A percentile compares a stretch with the other conserved stretches of the same genome.
phyloP scores from a whole-genome alignment of 2,113 vertebrate species.

The Engraulis encrasicolus region DNA sequence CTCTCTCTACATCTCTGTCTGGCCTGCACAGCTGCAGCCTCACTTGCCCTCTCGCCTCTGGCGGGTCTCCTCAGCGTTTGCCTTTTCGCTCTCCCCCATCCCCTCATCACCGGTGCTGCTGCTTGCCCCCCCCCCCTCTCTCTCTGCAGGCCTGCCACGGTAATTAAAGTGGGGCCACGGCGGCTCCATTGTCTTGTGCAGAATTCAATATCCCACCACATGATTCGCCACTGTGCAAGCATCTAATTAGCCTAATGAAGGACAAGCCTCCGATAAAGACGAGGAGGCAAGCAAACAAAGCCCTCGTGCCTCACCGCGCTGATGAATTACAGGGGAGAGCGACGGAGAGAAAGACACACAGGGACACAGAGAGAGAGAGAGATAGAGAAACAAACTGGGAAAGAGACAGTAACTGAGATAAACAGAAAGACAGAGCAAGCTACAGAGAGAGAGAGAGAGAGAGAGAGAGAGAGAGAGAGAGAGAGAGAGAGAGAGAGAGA shows the following conservation, averaged over 20 bases:
- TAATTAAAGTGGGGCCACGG: constrained; percentile 29
- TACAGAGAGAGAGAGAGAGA: not conserved
- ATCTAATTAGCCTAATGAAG: constrained; percentile 45
- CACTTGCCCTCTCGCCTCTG: not conserved
- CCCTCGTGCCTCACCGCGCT: not conserved
- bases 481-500: too few relatives aligned
- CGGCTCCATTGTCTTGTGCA: constrained; percentile 30
- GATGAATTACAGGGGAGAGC: not conserved
- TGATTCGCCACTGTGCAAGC: constrained; percentile 29
- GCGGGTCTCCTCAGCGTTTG: not conserved
- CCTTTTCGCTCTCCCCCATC: not conserved
- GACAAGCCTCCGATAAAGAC: not conserved
- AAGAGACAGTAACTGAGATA: not conserved
- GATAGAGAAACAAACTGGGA: too few relatives aligned
- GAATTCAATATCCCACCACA: constrained; percentile 26
- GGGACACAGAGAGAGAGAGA: not conserved
- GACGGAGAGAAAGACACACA: not conserved
- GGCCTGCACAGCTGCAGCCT: not conserved
- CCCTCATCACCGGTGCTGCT: not conserved
- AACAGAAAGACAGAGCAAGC: not conserved
- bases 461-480: too few relatives aligned
- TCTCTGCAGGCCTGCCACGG: constrained; percentile 7
- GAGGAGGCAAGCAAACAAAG: constrained; percentile 1
- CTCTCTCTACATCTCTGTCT: not conserved
- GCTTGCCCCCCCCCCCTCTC: not conserved